Conservation (phyloP, 1,140 invertebrate species). For the Papilio machaon region DNA sequence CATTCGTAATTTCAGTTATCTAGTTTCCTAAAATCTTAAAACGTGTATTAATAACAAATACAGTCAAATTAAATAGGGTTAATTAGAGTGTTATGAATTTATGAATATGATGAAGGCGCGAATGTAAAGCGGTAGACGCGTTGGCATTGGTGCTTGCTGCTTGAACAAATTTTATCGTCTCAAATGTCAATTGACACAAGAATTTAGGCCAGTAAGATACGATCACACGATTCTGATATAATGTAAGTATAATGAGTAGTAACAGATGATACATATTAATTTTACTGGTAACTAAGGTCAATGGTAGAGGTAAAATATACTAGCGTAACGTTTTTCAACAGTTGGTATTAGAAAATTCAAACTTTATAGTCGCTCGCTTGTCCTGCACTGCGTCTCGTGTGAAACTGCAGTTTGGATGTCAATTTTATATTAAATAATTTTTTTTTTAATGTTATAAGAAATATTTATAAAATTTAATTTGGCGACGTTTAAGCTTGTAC, state of each 20-base stretch:
- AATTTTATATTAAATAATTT: no score
- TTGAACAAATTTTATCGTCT: constrained; percentile 50
- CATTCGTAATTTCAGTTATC: no score
- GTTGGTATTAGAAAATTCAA: not conserved
- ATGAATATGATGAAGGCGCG: not conserved
- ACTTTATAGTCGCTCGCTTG: not conserved
- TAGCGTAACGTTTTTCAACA: not conserved
- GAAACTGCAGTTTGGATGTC: not conserved
- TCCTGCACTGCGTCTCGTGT: not conserved
- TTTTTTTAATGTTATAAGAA: not conserved
- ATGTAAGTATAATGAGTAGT: constrained; percentile 26
- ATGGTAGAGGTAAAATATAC: not conserved
- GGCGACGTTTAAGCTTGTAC: no score
- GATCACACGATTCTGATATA: constrained; percentile 31
- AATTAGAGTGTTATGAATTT: not conserved
- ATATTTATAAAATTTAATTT: not conserved
- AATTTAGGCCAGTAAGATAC: constrained; percentile 51
- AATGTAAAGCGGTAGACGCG: constrained; percentile 44
- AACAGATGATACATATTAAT: not conserved
- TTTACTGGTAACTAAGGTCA: not conserved
- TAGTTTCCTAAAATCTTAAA: no score
- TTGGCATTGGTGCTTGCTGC: constrained; percentile 44
- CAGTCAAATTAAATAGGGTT: not conserved
- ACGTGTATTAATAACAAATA: no score
- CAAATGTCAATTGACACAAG: constrained; percentile 56